phyloP scores from a whole-genome alignment of 2,797 vertebrate genomes.

The Aselliscus stoliczkanus region DNA sequence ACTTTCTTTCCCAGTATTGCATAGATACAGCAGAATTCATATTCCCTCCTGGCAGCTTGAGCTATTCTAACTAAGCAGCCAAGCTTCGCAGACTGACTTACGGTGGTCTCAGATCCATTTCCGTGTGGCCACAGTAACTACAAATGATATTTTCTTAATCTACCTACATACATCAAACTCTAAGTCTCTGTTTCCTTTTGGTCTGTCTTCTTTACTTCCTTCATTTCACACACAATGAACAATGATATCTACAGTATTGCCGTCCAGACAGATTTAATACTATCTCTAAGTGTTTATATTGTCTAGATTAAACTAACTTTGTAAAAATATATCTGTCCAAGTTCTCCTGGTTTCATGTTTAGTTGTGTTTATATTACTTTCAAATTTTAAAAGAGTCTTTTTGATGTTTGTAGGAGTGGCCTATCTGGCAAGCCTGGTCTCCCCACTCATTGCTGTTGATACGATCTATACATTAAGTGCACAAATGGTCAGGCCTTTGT shows the following conservation, averaged over 20 bases:
- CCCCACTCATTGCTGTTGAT: not conserved
- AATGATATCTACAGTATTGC: slow-evolving; percentile 37
- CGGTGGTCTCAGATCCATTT: slow-evolving; percentile 50
- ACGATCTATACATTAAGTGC: slow-evolving; percentile 25
- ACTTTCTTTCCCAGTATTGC: not conserved
- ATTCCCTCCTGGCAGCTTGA: slow-evolving; percentile 2
- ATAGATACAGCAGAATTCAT: not conserved
- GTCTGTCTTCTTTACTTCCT: slow-evolving; percentile 49
- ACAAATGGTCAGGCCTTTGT: not conserved
- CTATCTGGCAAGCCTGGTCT: not conserved
- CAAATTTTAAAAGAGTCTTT: slow-evolving; percentile 31
- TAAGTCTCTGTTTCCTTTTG: slow-evolving; percentile 36
- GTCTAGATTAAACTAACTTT: slow-evolving; percentile 52
- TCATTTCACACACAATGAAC: slow-evolving; percentile 63
- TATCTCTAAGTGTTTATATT: slow-evolving; percentile 55
- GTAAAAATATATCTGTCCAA: slow-evolving; percentile 36
- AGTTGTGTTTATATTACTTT: slow-evolving; percentile 59
- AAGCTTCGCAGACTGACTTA: slow-evolving; percentile 38
- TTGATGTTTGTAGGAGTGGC: slow-evolving; percentile 38
- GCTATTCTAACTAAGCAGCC: not conserved
- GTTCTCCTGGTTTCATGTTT: slow-evolving; percentile 36
- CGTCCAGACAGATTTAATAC: slow-evolving; percentile 54
- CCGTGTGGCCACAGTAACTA: slow-evolving; percentile 61
- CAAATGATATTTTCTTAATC: slow-evolving; percentile 48
- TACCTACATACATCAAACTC: slow-evolving; percentile 36